Base-by-base conservation (phyloP, 2,797 vertebrate species). In the Chloroceryle inda region DNA sequence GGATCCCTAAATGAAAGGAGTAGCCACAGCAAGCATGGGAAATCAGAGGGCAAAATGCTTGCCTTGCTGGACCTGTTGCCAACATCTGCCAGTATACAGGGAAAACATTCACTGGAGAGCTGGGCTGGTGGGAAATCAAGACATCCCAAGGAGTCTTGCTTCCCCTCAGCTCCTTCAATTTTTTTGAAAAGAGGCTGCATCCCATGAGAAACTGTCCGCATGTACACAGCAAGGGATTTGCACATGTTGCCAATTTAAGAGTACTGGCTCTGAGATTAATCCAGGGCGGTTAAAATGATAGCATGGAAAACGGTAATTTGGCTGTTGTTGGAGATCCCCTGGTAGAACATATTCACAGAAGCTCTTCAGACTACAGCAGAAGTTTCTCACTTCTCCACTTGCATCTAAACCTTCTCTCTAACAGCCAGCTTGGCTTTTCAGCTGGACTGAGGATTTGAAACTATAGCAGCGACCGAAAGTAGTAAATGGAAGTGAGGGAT, bases 221-320 rank as follows among this genome's bases (percentile, higher is more conserved):
- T 2, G 23, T n/a, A 58, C 27, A n/a, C 17, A 68, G 49, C 0
- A 0, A 88, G 37, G n/a, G 29, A 58, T 11, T 23, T 69, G 49
- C 35, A 50, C 2, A 1, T 22, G n/a, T 9, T n/a, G 6, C 67
- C 1, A 2, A 3, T 13, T 49, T 49, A 40, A 22, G 18, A 2
- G 2, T 11, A n/a, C 21, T 22, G 38, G 15, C 38, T 55, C 52
- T 47, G 24, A 21, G 69, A 72, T 38, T 31, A 74, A 59, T 6
- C 24, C 23, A 68, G 17, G 37, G 22, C 53, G 86, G 42, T 8
- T 44, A 66, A 86, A 86, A 73, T 6, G 18, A 33, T 21, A 59
- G 58, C 0, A 0, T 64, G 59, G 58, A 64, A 90, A 92, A 58
- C 4, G 17, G 23, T 55, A 2, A 23, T 33, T 38, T 76, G 24